Base-by-base conservation (phyloP, 37 sponge, comb jelly and placozoan genomes). In the Axinella damicornis region DNA sequence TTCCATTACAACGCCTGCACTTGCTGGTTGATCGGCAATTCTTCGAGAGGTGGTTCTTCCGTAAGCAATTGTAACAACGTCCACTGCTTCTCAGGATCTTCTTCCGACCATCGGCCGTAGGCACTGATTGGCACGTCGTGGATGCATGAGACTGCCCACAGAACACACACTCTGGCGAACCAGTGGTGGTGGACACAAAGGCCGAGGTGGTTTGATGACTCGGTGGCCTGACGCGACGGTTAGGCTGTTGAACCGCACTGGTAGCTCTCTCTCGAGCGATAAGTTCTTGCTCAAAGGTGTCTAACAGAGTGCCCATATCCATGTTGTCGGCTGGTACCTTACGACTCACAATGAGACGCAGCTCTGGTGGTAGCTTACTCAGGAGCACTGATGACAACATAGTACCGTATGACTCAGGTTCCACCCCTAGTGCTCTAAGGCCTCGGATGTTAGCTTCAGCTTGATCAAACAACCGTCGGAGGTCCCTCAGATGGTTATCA, bases 31-130 rank as follows among this genome's bases (percentile, higher is more conserved):
- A 76, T 55, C 62, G 54, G 52, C 86, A 77, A 17, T 77, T 35
- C 2, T 78, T 36, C 5, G 28, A 33, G 0, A 85, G 18, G 35
- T 85, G 86, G 55, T 59, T 59, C 37, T 27, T 46, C 2, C 78
- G 65, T 5, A 77, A 28, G 27, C 86, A 85, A 25, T 54, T 67
- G 78, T 69, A 85, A 57, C 77, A 85, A 35, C 83, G 72, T 6
- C 89, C 89, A 40, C 35, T 40, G 19, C 9, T 77, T 37, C 63
- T 89, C 33, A 89, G 78, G 14, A 70, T 57, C 28, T 82, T 78
- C 55, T 83, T 82, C n/a, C 89, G 62, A 11, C 27, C 78, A 2
- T 68, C 20, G n/a, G 39, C 32, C 25, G 37, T 34, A 28, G 61
- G 67, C 21, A 82, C 84, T 5, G 63, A 25, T 6, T 58, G 20